A percentile compares a stretch with the other conserved stretches of the same genome.
phyloP scores from a whole-genome alignment of 1,140 invertebrate species.

The Stenopsyche tienmushanensis region DNA sequence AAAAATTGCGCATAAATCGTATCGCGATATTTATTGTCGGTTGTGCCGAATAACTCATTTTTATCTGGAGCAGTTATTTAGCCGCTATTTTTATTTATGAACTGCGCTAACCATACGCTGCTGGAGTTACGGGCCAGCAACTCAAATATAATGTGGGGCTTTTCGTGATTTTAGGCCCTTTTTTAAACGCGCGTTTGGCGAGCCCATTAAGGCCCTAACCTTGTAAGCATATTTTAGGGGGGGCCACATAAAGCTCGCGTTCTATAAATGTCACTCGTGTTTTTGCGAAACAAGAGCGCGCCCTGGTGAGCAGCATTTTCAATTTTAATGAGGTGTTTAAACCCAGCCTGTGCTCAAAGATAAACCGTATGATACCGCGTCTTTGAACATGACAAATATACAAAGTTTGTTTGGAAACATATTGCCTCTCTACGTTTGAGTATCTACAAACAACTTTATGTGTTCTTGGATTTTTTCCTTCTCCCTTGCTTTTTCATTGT shows the following conservation, averaged over 20 bases:
- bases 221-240: conserved; percentile 21
- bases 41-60: conserved; percentile 16
- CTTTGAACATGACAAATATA: no score
- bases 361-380: no score
- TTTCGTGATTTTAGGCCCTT: not conserved
- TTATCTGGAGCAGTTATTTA: conserved; percentile 14
- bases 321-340: conserved; percentile 21
- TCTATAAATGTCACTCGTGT: conserved; percentile 18
- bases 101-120: not conserved
- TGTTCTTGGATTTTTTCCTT: no score
- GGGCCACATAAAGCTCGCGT: conserved; percentile 4
- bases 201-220: conserved; percentile 15
- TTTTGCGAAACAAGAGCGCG: conserved; percentile 7
- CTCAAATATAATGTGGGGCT: not conserved
- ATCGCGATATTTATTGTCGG: conserved; percentile 13
- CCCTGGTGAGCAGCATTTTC: conserved; percentile 11
- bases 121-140: not conserved
- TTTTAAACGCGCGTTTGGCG: conserved; percentile 14
- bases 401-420: no score
- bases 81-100: conserved; percentile 14
- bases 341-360: no score
- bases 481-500: no score
- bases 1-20: no score
- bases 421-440: no score
- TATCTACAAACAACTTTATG: no score